A percentile compares a stretch with the other conserved stretches of the same genome.
These are phyloP conservation scores for Brachionus asplanchnoidis DNA, from an alignment of 1,140 invertebrate genomes.

Conservation along the genomic window DNA sequence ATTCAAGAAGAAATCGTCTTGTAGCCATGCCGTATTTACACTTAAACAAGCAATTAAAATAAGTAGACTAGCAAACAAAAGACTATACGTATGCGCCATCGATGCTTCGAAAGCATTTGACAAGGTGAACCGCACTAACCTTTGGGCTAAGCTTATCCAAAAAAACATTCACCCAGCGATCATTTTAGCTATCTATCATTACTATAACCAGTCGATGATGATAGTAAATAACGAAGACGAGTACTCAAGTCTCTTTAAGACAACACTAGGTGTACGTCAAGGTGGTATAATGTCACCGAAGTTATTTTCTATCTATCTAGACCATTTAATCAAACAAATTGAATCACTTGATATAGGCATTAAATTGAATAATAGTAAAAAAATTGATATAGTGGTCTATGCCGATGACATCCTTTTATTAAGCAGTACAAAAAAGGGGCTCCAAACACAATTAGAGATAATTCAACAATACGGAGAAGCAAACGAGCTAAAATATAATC, in stretches of 20 bases:
- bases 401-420: too few relatives aligned
- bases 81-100: background rate
- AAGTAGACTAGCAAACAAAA: background rate
- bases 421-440: too few relatives aligned
- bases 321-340: background rate
- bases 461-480: too few relatives aligned
- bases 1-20: background rate
- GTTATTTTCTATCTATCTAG: background rate
- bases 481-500: too few relatives aligned
- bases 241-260: background rate
- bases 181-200: background rate
- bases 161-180: background rate
- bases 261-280: background rate
- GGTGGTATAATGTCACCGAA: background rate
- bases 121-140: background rate
- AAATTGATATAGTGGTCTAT: too few relatives aligned
- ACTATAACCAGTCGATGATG: background rate
- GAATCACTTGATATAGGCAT: background rate
- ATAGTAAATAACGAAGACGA: background rate
- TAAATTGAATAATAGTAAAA: too few relatives aligned
- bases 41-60: background rate
- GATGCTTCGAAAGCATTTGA: background rate
- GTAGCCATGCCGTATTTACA: background rate
- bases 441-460: too few relatives aligned
- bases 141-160: background rate